A percentile compares a stretch with the other conserved stretches of the same genome.
Evolutionary conservation across 2,888 invertebrate species (phyloP).

Genomic region (Drosophila demipolita): DNA sequence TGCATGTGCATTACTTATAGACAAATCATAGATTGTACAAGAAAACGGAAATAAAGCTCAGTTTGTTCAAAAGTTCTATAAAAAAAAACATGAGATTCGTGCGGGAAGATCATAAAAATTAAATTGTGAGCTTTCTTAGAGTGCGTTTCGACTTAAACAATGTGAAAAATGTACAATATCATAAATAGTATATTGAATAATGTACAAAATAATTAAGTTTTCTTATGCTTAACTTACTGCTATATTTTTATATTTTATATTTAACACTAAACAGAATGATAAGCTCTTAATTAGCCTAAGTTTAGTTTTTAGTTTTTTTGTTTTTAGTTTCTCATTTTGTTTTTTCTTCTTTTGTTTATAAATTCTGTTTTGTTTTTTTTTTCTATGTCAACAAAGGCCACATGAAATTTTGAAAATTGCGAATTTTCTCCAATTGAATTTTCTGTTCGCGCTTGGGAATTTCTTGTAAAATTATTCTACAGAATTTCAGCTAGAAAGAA

Average conservation of each 20-base stretch:
- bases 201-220: conserved; percentile 68
- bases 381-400: conserved; percentile 71
- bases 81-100: conserved; percentile 59
- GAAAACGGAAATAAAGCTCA: conserved; percentile 68
- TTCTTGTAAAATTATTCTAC: conserved; percentile 37
- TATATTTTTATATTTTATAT: conserved; percentile 33
- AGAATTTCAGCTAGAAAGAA: conserved; percentile 42
- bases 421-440: conserved; percentile 60
- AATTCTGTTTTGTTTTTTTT: conserved; percentile 11
- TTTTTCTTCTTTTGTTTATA: conserved; percentile 6
- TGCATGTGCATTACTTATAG: conserved; percentile 54
- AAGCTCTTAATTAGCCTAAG: conserved; percentile 52
- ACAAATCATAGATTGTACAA: conserved; percentile 43
- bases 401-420: conserved; percentile 74
- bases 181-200: conserved; percentile 32
- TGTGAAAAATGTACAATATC: conserved; percentile 35
- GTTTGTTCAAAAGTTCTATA: conserved; percentile 58
- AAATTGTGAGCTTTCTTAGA: conserved; percentile 29
- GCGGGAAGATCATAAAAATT: conserved; percentile 30
- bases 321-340: conserved; percentile 18
- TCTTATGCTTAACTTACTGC: conserved; percentile 60
- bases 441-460: conserved; percentile 42
- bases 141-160: conserved; percentile 36
- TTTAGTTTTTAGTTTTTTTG: conserved; percentile 1
- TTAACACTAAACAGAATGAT: conserved; percentile 68